Percentiles rank a stretch among this genome's conserved stretches.
These are phyloP conservation scores for Terebella lapidaria DNA, from an alignment of 2,888 invertebrate genomes.

Conservation along the genomic window DNA sequence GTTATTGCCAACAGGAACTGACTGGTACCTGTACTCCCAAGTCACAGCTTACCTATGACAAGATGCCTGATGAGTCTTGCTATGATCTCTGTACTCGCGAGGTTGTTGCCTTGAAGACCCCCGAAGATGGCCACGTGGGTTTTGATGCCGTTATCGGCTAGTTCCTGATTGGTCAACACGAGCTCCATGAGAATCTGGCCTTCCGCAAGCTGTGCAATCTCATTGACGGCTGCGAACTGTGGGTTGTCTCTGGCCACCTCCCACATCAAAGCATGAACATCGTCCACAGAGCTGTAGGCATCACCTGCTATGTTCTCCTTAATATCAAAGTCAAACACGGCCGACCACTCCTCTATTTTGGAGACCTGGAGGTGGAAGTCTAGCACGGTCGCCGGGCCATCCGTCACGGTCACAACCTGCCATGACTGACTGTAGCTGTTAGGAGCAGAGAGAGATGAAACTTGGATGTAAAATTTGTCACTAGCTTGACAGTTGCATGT, in stretches of 20 bases:
- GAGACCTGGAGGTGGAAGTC: conserved; percentile 70
- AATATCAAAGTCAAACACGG: conserved; percentile 51
- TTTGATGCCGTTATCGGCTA: conserved; percentile 1
- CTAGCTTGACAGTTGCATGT: no score
- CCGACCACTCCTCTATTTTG: conserved; percentile 63
- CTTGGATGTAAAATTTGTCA: no score
- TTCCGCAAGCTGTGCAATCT: neutral
- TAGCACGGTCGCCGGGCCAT: conserved; percentile 59
- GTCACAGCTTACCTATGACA: conserved; percentile 30
- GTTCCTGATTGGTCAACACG: conserved; percentile 3
- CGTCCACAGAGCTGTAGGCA: conserved; percentile 6
- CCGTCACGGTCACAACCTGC: conserved; percentile 62
- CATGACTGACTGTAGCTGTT: conserved; percentile 56
- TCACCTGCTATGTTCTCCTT: conserved; percentile 49
- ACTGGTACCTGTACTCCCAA: no score
- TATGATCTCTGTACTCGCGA: conserved; percentile 43
- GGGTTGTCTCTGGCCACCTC: neutral
- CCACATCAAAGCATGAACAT: conserved; percentile 3
- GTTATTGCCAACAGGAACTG: no score
- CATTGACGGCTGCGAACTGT: neutral
- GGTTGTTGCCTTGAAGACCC: conserved; percentile 57
- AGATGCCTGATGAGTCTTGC: conserved; percentile 71
- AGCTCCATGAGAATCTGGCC: neutral
- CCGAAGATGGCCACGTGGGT: conserved; percentile 59
- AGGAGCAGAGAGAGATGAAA: neutral